Evolutionary conservation across 2,797 vertebrate genomes (phyloP).

Genomic region (Balearica regulorum): DNA sequence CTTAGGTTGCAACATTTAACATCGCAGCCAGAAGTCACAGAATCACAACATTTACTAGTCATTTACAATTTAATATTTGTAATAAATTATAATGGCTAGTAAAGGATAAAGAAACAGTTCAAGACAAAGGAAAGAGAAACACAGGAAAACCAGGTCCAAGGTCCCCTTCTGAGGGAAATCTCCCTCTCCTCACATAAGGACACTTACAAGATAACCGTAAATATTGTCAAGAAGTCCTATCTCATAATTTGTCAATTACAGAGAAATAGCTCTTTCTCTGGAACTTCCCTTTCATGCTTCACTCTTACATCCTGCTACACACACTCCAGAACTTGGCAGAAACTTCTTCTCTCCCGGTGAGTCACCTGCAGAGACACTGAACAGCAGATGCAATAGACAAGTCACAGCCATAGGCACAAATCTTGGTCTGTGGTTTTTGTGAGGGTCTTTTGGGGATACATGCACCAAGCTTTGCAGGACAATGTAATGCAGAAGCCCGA

Average conservation of each 20-base stretch:
- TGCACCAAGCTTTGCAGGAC: not conserved
- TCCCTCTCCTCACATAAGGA: not conserved
- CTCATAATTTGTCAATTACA: not conserved
- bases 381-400: not conserved
- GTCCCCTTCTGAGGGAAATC: not conserved
- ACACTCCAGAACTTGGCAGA: not conserved
- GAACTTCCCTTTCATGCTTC: not conserved
- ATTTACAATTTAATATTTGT: not conserved
- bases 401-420: not conserved
- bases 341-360: not conserved
- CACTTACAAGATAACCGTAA: not conserved
- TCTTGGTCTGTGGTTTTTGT: not conserved
- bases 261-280: not conserved
- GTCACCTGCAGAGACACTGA: not conserved
- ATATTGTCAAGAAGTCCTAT: not conserved
- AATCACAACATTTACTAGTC: not conserved
- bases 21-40: not conserved
- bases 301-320: not conserved
- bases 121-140: not conserved
- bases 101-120: not conserved
- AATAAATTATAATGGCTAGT: not conserved
- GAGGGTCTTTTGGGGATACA: not conserved
- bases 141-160: not conserved
- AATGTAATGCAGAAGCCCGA: not conserved
- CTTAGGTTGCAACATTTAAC: not conserved